Base-by-base conservation (phyloP, 2,888 invertebrate genomes). In the Allacma fusca region DNA sequence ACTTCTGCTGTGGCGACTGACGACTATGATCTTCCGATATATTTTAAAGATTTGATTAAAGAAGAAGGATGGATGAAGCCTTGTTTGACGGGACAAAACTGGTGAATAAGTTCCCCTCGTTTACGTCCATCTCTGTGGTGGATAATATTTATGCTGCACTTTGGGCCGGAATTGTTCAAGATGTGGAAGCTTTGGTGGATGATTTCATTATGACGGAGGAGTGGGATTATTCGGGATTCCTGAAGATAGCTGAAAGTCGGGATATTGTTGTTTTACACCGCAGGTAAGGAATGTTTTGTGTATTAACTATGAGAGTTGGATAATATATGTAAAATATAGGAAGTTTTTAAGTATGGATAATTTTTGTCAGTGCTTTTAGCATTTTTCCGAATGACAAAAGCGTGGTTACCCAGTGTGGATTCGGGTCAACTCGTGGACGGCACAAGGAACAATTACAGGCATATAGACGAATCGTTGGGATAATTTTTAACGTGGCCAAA, bases 111-210 rank as follows among this genome's bases (percentile, higher is more conserved):
- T 68, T 68, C 23, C 68, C 68, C 7, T 21, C 68, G n/a, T 68
- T 68, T 24, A 68, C 40, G 1, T 68, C 68, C 23, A 43, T 68
- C 13, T 68, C 68, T 16, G 71, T 77, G 9, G 67, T 64, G 13
- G 77, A 77, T 16, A 64, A 77, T 62, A 24, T 77, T 44, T 71
- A 71, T 26, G 71, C 77, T 13, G 50, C 72, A n/a, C 44, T 71
- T 23, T 77, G 77, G 77, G 77, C 71, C 21, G 77, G 65, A 44
- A 64, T 72, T 16, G 72, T 72, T 23, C 43, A 62, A 34, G 77
- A 77, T 57, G 16, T 77, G 19, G 77, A 77, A 26, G 57, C 72
- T n/a, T 29, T 72, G 19, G 77, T 72, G 2, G 44, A 23, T 16
- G 77, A 77, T 1, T 77, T 77, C 44, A 62, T 44, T 28, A 29